Evolutionary conservation across 2,888 invertebrate genomes (phyloP).

Genomic region (Tinea pellionella): DNA sequence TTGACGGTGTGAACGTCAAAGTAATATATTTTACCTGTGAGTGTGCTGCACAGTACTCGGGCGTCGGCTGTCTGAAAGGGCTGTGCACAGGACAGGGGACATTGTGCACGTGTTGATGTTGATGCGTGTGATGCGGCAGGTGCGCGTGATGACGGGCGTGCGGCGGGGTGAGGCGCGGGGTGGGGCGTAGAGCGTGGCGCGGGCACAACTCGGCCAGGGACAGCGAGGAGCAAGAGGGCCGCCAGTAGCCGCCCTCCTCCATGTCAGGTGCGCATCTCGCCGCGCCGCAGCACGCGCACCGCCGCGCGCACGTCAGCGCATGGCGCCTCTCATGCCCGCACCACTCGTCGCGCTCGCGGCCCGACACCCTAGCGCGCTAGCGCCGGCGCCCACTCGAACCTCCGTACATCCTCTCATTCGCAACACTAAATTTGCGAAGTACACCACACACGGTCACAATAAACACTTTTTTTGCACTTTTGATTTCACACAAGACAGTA

Average conservation of each 20-base stretch:
- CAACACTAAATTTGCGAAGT: conserved; percentile 18
- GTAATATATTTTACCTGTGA: conserved; percentile 42
- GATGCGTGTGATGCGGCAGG: conserved; percentile 39
- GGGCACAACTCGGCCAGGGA: conserved; percentile 61
- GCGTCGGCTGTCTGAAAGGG: conserved; percentile 74
- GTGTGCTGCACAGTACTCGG: conserved; percentile 61
- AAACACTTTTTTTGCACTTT: background rate
- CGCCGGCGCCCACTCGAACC: conserved; percentile 54
- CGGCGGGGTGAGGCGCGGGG: conserved; percentile 25
- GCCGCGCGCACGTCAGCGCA: conserved; percentile 65
- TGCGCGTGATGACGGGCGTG: conserved; percentile 32
- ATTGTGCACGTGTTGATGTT: conserved; percentile 54
- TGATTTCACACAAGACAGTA: background rate
- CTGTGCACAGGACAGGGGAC: conserved; percentile 80
- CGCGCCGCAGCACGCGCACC: conserved; percentile 67
- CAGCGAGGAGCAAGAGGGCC: conserved; percentile 64
- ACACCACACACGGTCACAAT: conserved; percentile 20
- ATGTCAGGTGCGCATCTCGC: conserved; percentile 64
- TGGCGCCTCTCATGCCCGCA: conserved; percentile 66
- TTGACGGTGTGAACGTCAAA: no score
- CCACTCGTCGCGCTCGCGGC: conserved; percentile 65
- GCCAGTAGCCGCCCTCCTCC: conserved; percentile 65
- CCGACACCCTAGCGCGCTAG: conserved; percentile 62
- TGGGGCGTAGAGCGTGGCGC: conserved; percentile 51
- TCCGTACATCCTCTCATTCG: conserved; percentile 54